phyloP scores from a whole-genome alignment of 2,888 invertebrate species.

The Noctua janthe region DNA sequence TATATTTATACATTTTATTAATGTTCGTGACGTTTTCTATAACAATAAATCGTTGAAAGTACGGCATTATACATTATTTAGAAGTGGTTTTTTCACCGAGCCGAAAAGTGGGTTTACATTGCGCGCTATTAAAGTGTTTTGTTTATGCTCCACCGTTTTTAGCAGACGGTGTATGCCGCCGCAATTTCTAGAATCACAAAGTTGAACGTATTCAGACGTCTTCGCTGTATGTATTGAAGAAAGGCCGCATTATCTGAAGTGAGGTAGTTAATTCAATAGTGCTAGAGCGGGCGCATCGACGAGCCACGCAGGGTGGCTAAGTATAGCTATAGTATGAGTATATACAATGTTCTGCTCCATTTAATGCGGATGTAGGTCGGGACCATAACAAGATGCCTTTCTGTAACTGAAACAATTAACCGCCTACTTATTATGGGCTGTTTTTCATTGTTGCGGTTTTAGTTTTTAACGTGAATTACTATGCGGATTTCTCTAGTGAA shows the following conservation, averaged over 20 bases:
- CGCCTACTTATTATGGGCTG: conserved; percentile 27
- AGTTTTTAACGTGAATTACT: conserved; percentile 14
- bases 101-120: conserved; percentile 45
- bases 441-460: conserved; percentile 28
- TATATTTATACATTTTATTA: conserved; percentile 36
- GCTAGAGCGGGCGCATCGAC: conserved; percentile 63
- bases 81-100: conserved; percentile 34
- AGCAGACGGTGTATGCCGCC: conserved; percentile 47
- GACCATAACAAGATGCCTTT: conserved; percentile 63
- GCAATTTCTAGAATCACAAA: conserved; percentile 41
- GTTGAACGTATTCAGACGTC: conserved; percentile 55
- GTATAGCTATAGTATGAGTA: conserved; percentile 53
- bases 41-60: conserved; percentile 41
- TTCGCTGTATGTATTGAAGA: conserved; percentile 59
- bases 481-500: conserved; percentile 7
- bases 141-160: conserved; percentile 50
- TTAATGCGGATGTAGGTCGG: conserved; percentile 72
- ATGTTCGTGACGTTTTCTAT: conserved; percentile 50
- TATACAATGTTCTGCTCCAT: conserved; percentile 66
- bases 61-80: conserved; percentile 42
- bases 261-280: conserved; percentile 68
- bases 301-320: conserved; percentile 57
- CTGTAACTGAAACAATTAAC: conserved; percentile 54
- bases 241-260: conserved; percentile 66
- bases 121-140: conserved; percentile 54